Evolutionary conservation across 2,888 invertebrate genomes (phyloP).

Genomic region (Busseola fusca): DNA sequence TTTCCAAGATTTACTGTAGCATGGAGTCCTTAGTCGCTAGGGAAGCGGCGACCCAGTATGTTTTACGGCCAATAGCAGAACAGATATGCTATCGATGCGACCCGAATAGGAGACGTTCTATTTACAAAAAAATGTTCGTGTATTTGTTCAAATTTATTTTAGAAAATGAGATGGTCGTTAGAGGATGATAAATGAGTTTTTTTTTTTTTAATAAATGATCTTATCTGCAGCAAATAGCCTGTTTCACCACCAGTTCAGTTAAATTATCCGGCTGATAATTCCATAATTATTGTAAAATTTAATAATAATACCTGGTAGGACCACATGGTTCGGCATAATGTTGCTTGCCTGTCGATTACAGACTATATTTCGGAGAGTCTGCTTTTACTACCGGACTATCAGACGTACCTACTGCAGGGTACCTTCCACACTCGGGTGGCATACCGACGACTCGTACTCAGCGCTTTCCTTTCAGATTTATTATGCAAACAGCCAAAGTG

Average conservation of each 20-base stretch:
- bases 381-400: not conserved
- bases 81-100: conserved; percentile 69
- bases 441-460: not conserved
- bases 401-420: not conserved
- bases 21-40: conserved; percentile 56
- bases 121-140: conserved; percentile 44
- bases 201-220: conserved; percentile 3
- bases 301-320: not conserved
- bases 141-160: conserved; percentile 31
- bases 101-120: conserved; percentile 58
- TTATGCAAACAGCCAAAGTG: not conserved
- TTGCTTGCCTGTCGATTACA: not conserved
- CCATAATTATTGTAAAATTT: not conserved
- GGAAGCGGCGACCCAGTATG: conserved; percentile 68
- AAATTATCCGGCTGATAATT: not conserved
- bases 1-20: conserved; percentile 27
- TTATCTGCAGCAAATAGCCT: not conserved
- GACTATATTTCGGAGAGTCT: too few relatives aligned
- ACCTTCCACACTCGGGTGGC: not conserved
- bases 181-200: not conserved
- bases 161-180: conserved; percentile 13
- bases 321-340: not conserved
- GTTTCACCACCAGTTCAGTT: not conserved
- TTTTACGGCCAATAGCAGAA: conserved; percentile 57
- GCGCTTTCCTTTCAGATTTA: not conserved